Evolutionary conservation across 1,140 invertebrate species (phyloP).

Genomic region (Venturia canescens): DNA sequence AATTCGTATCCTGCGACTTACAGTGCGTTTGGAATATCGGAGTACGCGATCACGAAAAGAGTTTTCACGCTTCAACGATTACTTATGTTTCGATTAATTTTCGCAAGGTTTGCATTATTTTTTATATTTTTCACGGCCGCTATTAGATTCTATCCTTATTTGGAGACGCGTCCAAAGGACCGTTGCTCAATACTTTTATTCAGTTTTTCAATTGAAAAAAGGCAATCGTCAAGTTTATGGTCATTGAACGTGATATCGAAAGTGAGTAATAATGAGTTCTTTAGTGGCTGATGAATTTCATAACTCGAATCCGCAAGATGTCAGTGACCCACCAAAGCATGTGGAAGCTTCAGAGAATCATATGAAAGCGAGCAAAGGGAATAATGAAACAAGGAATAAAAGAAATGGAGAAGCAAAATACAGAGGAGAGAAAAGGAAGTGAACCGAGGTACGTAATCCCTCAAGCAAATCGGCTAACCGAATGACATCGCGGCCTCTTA

Average conservation of each 20-base stretch:
- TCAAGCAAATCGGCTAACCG: slow-evolving; percentile 24
- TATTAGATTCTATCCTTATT: neutral
- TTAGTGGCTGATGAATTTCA: neutral
- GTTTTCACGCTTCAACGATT: slow-evolving; percentile 34
- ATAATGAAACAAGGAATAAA: neutral
- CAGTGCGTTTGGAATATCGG: neutral
- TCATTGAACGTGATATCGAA: neutral
- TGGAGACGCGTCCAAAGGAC: neutral
- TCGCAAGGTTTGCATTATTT: slow-evolving; percentile 3
- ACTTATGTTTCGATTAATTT: neutral
- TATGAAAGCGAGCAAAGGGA: neutral
- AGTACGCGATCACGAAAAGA: neutral
- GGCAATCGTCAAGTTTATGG: neutral
- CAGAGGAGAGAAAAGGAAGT: slow-evolving; percentile 9
- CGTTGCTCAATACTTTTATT: neutral
- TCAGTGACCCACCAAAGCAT: neutral
- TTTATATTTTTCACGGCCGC: too few species aligned
- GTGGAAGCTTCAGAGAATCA: neutral
- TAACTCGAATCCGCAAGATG: neutral
- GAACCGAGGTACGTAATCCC: slow-evolving; percentile 4
- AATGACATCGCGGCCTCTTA: slow-evolving; percentile 51
- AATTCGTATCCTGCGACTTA: slow-evolving; percentile 46
- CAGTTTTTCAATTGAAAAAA: neutral
- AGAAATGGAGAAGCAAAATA: neutral
- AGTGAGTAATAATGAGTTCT: neutral